phyloP scores from a whole-genome alignment of 2,113 vertebrate genomes.

The Neodon shergylaensis region DNA sequence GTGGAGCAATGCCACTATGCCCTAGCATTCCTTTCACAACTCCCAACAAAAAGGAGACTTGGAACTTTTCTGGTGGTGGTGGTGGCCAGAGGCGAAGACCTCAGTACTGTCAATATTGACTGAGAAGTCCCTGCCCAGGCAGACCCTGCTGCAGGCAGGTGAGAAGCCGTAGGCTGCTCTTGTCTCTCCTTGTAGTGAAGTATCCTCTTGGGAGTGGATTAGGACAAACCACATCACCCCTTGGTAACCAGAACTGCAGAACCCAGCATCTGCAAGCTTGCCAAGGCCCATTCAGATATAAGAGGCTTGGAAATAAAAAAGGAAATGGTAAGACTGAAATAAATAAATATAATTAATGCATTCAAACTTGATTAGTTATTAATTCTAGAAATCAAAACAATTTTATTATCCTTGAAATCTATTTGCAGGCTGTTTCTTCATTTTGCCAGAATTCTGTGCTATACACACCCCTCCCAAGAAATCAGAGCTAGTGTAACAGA shows the following conservation, averaged over 20 bases:
- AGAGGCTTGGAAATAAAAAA: slow-evolving; percentile 22
- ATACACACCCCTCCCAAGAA: slow-evolving; percentile 43
- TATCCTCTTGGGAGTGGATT: neutral
- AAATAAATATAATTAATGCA: slow-evolving; percentile 65
- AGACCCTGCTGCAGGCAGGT: neutral
- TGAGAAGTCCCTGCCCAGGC: neutral
- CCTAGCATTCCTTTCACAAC: neutral
- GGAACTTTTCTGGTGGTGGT: slow-evolving; percentile 56
- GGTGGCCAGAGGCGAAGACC: slow-evolving; percentile 59
- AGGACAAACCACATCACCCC: neutral
- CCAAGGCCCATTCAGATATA: slow-evolving; percentile 14
- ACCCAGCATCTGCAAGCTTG: neutral
- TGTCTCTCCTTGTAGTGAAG: neutral
- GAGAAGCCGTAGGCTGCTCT: neutral
- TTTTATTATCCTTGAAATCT: slow-evolving; percentile 62
- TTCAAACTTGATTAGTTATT: slow-evolving; percentile 70
- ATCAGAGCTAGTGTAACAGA: slow-evolving; percentile 55
- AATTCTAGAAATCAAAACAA: slow-evolving; percentile 65
- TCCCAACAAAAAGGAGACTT: slow-evolving; percentile 64
- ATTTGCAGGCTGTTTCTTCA: slow-evolving; percentile 45
- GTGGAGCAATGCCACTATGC: neutral
- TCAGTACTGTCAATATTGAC: slow-evolving; percentile 43
- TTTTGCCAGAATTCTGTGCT: slow-evolving; percentile 49
- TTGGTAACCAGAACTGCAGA: neutral
- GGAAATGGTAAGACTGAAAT: slow-evolving; percentile 51